Conservation (phyloP, 2,797 vertebrate species). For the Sebastes paucispinis region DNA sequence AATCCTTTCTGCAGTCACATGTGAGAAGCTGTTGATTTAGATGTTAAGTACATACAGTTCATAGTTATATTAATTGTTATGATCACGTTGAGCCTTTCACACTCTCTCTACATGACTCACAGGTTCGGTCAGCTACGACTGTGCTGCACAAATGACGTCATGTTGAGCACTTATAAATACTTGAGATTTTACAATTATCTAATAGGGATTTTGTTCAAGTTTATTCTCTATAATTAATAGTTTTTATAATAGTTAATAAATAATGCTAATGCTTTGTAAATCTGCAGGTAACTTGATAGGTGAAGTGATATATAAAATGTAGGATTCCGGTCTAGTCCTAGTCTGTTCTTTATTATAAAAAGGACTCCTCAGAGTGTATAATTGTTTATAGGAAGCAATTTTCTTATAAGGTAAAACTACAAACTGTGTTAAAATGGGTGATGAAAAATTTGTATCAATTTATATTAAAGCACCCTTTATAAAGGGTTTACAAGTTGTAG, state of each 20-base stretch:
- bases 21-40: slow-evolving; percentile 6
- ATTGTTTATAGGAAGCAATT: too few species aligned
- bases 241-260: not conserved
- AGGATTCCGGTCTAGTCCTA: not conserved
- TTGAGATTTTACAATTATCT: not conserved
- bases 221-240: not conserved
- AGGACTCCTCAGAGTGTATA: too few species aligned
- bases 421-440: too few species aligned
- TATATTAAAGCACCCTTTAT: too few species aligned
- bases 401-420: too few species aligned
- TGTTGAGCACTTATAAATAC: not conserved
- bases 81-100: slow-evolving; percentile 11
- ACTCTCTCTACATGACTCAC: slow-evolving; percentile 6
- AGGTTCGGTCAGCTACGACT: not conserved
- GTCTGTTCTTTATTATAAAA: too few species aligned
- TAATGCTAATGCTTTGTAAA: not conserved
- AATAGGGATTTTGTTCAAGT: not conserved
- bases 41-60: not conserved
- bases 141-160: not conserved
- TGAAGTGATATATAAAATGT: too few species aligned
- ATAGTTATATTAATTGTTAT: not conserved
- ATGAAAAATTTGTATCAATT: too few species aligned
- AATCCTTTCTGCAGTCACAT: not conserved
- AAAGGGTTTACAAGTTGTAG: too few species aligned
- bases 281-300: too few species aligned